Base-by-base conservation (phyloP, 2,113 vertebrate genomes). In the Gavialis gangeticus region DNA sequence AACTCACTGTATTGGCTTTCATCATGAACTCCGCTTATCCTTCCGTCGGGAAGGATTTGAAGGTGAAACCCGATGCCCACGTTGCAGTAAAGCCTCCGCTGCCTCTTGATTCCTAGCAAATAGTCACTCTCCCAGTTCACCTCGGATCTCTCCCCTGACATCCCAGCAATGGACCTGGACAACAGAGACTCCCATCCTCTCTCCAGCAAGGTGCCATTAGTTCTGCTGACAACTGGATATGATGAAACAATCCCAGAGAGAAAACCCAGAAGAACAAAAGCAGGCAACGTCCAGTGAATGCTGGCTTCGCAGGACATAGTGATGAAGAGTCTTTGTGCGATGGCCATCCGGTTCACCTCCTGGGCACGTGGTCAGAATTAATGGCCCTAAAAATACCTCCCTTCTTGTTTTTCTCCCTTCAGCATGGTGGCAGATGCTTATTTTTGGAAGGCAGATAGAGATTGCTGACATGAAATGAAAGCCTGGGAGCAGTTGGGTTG, bases 1-100 rank as follows among this genome's bases (percentile, higher is more conserved):
- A 97, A 99, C 99, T 99, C 98, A 99, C 99, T 99, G 99, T 99
- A 99, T 98, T 98, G 99, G 98, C 98, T 99, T 96, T 99, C 99
- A 98, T 98, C 98, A 97, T 99, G 99, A 95, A 97, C 98, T 96
- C 99, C 99, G 97, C 98, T 98, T 97, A 99, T 99, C 98, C 98
- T 97, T 97, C 99, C 99, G 94, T 98, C 98, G 94, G 99, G 99
- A 96, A 98, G 98, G 97, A 99, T 97, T 98, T 99, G 99, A 91
- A 99, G 99, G 98, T 99, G 99, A 97, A 99, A 99, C 97, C 99
- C 99, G 98, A 99, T 99, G 98, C 99, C 99, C 97, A 99, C 99
- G 97, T 99, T 99, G 99, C 99, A 99, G 98, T 99, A 99, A 95
- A 99, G 99, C 97, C 99, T 99, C 98, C 99, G 98, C 96, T 99